phyloP scores from a whole-genome alignment of 2,888 invertebrate genomes.

The Amiota minor region DNA sequence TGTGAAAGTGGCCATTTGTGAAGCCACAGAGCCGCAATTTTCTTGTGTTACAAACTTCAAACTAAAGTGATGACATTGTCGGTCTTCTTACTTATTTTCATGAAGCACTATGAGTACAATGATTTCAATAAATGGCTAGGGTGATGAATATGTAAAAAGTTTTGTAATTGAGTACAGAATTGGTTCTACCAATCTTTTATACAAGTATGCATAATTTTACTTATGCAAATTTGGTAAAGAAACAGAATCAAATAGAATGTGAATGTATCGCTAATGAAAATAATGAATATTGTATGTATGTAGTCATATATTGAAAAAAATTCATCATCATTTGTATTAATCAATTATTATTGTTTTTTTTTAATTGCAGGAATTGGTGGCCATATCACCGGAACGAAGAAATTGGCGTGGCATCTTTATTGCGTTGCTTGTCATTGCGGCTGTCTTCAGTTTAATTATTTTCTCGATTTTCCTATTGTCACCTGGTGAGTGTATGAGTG shows the following conservation, averaged over 20 bases:
- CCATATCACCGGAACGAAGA: constrained; percentile 87
- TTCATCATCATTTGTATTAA: neutral
- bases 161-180: too few species aligned
- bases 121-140: too few species aligned
- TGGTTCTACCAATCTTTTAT: too few species aligned
- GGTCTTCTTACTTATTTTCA: too few species aligned
- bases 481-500: constrained; percentile 75
- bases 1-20: too few species aligned
- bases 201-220: neutral
- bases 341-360: neutral
- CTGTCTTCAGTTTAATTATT: constrained; percentile 90
- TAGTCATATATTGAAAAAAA: neutral
- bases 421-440: constrained; percentile 90
- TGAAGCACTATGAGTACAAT: too few species aligned
- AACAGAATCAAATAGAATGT: neutral
- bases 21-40: too few species aligned
- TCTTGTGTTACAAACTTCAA: too few species aligned
- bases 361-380: constrained; percentile 86
- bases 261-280: neutral
- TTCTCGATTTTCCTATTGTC: constrained; percentile 93
- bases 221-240: neutral
- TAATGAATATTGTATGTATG: too few species aligned
- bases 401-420: constrained; percentile 97
- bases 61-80: too few species aligned
- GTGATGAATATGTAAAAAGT: too few species aligned